These are phyloP conservation scores for Saguinus imperator DNA, from an alignment of 2,113 vertebrate species.

Conservation along the genomic window DNA sequence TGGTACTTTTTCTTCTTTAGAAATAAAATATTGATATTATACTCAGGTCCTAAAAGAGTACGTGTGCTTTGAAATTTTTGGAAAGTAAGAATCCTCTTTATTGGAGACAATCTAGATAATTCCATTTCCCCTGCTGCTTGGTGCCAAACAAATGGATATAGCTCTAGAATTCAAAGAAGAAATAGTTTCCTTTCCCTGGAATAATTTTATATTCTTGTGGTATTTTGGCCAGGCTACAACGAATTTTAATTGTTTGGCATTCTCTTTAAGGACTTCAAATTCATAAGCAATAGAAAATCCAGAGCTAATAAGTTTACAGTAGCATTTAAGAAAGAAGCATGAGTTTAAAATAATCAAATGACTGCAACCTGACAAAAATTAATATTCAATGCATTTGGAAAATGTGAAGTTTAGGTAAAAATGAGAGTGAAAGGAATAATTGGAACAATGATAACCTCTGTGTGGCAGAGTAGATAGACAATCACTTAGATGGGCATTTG, in stretches of 20 bases:
- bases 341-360: not conserved
- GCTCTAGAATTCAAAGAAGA: not conserved
- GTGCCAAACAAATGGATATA: not conserved
- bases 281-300: not conserved
- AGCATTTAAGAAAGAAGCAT: constrained; percentile 1
- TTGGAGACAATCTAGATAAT: not conserved
- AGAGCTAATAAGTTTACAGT: not conserved
- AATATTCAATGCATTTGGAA: not conserved
- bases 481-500: not conserved
- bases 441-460: not conserved
- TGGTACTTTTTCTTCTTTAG: not conserved
- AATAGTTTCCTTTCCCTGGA: not conserved
- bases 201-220: not conserved
- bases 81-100: not conserved
- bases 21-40: not conserved
- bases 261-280: constrained; percentile 11
- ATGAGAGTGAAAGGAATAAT: not conserved
- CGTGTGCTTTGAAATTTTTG: not conserved
- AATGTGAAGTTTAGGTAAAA: not conserved
- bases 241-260: not conserved
- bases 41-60: not conserved
- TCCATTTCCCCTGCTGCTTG: not conserved
- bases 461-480: not conserved
- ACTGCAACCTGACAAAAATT: not conserved
- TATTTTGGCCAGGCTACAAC: not conserved